Conservation (phyloP, 2,113 vertebrate species). For the Oncorhynchus clarkii region DNA sequence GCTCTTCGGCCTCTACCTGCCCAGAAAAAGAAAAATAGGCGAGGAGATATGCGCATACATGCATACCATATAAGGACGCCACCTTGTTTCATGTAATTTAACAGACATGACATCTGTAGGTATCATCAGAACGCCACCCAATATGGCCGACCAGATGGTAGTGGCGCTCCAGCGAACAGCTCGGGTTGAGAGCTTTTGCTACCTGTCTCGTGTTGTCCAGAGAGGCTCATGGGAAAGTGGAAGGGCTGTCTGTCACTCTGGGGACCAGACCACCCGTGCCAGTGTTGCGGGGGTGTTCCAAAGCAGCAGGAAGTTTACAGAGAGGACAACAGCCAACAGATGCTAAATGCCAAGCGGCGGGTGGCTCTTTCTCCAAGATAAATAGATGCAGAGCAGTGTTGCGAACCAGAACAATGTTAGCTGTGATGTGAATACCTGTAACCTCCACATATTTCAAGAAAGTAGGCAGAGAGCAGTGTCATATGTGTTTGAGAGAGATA, state of each 20-base stretch:
- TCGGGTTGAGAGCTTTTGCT: conserved; percentile 44
- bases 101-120: conserved; percentile 62
- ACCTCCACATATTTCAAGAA: too few relatives aligned
- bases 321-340: not conserved
- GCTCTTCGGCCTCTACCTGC: conserved; percentile 28
- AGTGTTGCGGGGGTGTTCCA: conserved; percentile 24
- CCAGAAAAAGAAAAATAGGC: conserved; percentile 42
- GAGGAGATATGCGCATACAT: conserved; percentile 50
- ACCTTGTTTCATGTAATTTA: conserved; percentile 53
- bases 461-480: too few relatives aligned
- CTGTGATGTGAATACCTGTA: too few relatives aligned
- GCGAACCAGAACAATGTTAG: too few relatives aligned
- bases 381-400: too few relatives aligned
- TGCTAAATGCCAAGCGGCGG: not conserved
- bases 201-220: conserved; percentile 42
- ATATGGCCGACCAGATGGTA: conserved; percentile 61
- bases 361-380: too few relatives aligned
- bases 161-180: conserved; percentile 31
- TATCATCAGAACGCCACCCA: conserved; percentile 53
- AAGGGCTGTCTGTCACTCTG: conserved; percentile 24
- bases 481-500: too few relatives aligned
- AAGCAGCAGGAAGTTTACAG: not conserved
- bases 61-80: conserved; percentile 45
- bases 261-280: conserved; percentile 53
- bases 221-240: conserved; percentile 50